Evolutionary conservation across 2,888 invertebrate species (phyloP).

Genomic region (Cheilosia pagana): DNA sequence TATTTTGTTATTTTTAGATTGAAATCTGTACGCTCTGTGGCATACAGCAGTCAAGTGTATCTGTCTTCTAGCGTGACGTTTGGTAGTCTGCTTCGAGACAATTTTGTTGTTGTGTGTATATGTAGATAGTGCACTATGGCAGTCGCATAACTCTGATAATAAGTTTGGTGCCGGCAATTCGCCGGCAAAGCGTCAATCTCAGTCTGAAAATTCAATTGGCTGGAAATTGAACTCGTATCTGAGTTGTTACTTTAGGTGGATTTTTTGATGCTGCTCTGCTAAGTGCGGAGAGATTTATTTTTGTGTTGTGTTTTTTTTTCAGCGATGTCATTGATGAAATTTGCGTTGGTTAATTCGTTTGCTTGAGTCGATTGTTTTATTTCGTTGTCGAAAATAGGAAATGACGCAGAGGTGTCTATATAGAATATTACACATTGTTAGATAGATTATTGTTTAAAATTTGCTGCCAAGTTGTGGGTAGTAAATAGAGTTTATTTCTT

Average conservation of each 20-base stretch:
- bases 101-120: slow-evolving; percentile 3
- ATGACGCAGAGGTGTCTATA: slow-evolving; percentile 52
- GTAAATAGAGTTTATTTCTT: not conserved
- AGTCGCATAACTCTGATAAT: slow-evolving; percentile 8
- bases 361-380: slow-evolving; percentile 9
- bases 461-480: slow-evolving; percentile 62
- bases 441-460: not conserved
- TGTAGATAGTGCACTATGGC: slow-evolving; percentile 8
- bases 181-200: slow-evolving; percentile 19
- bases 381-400: slow-evolving; percentile 48
- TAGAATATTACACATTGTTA: slow-evolving; percentile 20
- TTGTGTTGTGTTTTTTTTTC: slow-evolving; percentile 10
- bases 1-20: slow-evolving; percentile 61
- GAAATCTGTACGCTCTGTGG: slow-evolving; percentile 56
- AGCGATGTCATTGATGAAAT: slow-evolving; percentile 42
- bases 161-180: slow-evolving; percentile 40
- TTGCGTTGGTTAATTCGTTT: slow-evolving; percentile 4
- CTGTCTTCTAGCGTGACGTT: slow-evolving; percentile 44
- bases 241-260: slow-evolving; percentile 16
- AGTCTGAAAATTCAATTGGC: slow-evolving; percentile 46
- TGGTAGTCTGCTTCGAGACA: slow-evolving; percentile 20
- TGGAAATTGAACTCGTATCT: slow-evolving; percentile 40
- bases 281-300: slow-evolving; percentile 6
- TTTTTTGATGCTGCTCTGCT: slow-evolving; percentile 12
- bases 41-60: slow-evolving; percentile 52